These are phyloP conservation scores for Pangasius djambal DNA, from an alignment of 2,797 vertebrate genomes.

Conservation along the genomic window DNA sequence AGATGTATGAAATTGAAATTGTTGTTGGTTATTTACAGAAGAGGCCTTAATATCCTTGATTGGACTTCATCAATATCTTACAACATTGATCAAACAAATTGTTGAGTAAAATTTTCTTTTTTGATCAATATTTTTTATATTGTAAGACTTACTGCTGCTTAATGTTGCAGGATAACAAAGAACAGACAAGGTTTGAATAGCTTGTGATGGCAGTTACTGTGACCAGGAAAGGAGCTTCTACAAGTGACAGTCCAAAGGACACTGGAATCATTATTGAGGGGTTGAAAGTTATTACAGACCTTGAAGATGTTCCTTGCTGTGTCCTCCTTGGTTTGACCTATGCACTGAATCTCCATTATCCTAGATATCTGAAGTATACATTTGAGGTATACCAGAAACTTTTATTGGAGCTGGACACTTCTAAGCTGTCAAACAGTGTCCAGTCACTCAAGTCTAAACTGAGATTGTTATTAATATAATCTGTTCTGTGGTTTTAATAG, in stretches of 20 bases:
- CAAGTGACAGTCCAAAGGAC: conserved; percentile 4
- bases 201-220: not conserved
- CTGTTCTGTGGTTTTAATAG: not conserved
- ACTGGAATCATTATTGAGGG: conserved; percentile 2
- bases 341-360: not conserved
- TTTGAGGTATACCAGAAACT: conserved; percentile 4
- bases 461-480: too few relatives aligned
- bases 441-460: not conserved
- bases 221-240: not conserved
- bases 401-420: not conserved
- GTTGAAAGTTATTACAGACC: not conserved
- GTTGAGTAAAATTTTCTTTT: not conserved
- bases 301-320: not conserved
- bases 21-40: too few relatives aligned
- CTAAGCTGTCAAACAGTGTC: not conserved
- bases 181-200: not conserved
- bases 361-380: not conserved
- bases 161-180: conserved; percentile 7
- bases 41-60: not conserved
- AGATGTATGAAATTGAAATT: not conserved
- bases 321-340: conserved; percentile 11
- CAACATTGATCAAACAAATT: too few relatives aligned
- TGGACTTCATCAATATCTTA: not conserved
- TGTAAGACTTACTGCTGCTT: conserved; percentile 5
- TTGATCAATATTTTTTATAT: not conserved